Base-by-base conservation (phyloP, 2,113 vertebrate genomes). In the Leucopsar rothschildi region DNA sequence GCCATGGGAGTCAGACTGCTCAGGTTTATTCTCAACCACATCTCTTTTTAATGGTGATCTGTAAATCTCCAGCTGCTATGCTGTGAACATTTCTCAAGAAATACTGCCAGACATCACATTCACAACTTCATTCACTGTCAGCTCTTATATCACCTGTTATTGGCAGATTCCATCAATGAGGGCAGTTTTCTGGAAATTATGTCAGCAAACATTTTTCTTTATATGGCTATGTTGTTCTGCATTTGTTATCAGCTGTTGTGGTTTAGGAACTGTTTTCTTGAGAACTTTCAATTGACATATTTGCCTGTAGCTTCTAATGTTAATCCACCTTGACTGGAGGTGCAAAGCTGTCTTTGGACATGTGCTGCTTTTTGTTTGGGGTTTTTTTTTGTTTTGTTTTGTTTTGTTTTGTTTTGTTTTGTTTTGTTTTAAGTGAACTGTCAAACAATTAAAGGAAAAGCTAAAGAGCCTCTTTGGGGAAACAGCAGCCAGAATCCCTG, bases 101-200 rank as follows among this genome's bases (percentile, higher is more conserved):
- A 60, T 84, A 53, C 60, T 83, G 64, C 80, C 80, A 90, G 79
- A 86, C 37, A 63, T n/a, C 55, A 88, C 50, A 69, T 72, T 88
- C 64, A 73, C 16, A 3, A 44, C 21, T 59, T 75, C 44, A 45
- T 63, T 79, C 60, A 47, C 5, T 82, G 88, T 86, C 92, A 93
- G 80, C 44, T 75, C 77, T 96, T 83, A 76, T 75, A 86, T 94
- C 90, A 95, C 82, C 80, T 93, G 76, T 21, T 88, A 52, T 55
- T 96, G 92, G 93, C 90, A 88, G 49, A 71, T 45, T 75, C 37
- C 49, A 75, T 90, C 56, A 81, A 47, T n/a, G 44, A 75, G 76
- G 72, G 92, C 0, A 3, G 37, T 66, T 86, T 92, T 97, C 92
- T 95, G 86, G 69, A 35, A 73, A 29, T 60, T 20, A 59, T 68